Conservation (phyloP, 2,113 vertebrate genomes). For the Origma solitaria region DNA sequence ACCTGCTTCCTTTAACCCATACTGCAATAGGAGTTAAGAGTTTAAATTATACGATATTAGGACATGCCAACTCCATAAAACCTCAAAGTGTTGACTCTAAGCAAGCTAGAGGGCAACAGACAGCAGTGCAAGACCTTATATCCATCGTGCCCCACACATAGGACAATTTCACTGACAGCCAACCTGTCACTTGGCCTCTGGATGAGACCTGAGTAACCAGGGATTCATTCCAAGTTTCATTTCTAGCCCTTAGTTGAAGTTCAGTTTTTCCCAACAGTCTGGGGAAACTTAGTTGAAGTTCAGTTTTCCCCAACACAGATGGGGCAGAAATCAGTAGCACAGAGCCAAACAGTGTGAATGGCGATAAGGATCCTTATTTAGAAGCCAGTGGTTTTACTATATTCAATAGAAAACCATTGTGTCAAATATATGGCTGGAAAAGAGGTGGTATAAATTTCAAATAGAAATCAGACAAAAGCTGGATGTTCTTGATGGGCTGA, state of each 20-base stretch:
- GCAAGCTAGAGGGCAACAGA: background rate
- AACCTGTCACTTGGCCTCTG: background rate
- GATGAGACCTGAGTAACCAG: background rate
- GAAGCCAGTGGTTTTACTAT: background rate
- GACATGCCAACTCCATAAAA: background rate
- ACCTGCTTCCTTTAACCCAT: background rate
- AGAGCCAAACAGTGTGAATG: background rate
- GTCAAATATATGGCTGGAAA: background rate
- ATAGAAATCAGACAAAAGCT: background rate
- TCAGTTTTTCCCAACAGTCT: background rate
- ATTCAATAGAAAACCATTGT: background rate
- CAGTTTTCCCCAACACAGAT: background rate
- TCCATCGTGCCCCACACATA: accelerated
- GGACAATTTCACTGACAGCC: background rate
- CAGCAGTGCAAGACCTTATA: background rate
- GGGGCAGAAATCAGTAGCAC: background rate
- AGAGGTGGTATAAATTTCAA: background rate
- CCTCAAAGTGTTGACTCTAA: background rate
- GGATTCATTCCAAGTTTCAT: background rate
- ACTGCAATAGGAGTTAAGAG: background rate
- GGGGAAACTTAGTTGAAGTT: background rate
- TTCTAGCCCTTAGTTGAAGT: background rate
- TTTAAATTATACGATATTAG: background rate
- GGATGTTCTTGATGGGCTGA: background rate
- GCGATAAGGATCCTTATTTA: background rate